Conservation (phyloP, 2,888 invertebrate genomes). For the Agelastica alni region DNA sequence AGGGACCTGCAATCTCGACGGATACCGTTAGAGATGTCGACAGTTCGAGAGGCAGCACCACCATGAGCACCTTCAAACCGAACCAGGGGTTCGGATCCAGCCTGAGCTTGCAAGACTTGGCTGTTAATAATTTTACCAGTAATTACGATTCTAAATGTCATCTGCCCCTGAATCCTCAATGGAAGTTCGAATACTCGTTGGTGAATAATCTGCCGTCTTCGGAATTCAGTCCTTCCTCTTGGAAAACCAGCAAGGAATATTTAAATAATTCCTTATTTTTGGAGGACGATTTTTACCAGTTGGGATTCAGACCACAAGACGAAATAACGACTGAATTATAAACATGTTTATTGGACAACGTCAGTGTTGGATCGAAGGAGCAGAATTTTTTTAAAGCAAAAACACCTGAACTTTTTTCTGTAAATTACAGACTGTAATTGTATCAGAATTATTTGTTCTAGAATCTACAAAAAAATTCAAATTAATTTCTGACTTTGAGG, state of each 20-base stretch:
- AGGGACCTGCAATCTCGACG: slow-evolving; percentile 56
- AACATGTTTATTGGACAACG: slow-evolving; percentile 6
- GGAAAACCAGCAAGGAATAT: slow-evolving; percentile 55
- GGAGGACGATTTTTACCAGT: slow-evolving; percentile 80
- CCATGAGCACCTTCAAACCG: slow-evolving; percentile 57
- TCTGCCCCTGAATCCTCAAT: slow-evolving; percentile 58
- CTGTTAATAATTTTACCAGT: slow-evolving; percentile 50
- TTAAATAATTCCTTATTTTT: slow-evolving; percentile 64
- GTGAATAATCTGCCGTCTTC: slow-evolving; percentile 47
- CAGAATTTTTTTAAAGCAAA: too few relatives aligned
- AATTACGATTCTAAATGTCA: slow-evolving; percentile 50
- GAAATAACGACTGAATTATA: slow-evolving; percentile 85
- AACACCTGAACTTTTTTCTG: too few relatives aligned
- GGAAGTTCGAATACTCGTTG: slow-evolving; percentile 58
- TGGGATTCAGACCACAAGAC: slow-evolving; percentile 85
- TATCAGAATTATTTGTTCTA: too few relatives aligned
- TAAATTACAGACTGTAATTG: too few relatives aligned
- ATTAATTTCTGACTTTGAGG: too few relatives aligned
- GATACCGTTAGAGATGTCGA: slow-evolving; percentile 36
- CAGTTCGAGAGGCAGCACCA: slow-evolving; percentile 47
- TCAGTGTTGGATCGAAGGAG: too few relatives aligned
- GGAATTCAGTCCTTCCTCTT: slow-evolving; percentile 59
- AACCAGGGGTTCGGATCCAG: slow-evolving; percentile 53
- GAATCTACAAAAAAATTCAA: too few relatives aligned
- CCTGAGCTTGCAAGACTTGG: slow-evolving; percentile 51